These are phyloP conservation scores for Uloborus diversus DNA, from an alignment of 1,140 invertebrate genomes.

Conservation along the genomic window DNA sequence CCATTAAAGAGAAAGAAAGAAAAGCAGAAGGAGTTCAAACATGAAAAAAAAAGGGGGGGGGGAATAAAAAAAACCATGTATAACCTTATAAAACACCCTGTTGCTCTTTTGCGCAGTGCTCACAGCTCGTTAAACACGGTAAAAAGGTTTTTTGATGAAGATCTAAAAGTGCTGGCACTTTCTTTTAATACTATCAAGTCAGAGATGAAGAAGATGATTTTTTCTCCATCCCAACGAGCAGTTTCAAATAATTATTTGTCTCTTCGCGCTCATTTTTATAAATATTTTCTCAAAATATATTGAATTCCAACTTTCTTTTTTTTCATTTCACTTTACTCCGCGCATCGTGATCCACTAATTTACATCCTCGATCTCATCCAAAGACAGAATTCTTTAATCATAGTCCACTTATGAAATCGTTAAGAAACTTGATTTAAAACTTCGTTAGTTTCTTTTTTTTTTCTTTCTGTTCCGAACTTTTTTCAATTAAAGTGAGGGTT, in stretches of 20 bases:
- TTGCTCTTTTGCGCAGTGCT: not conserved
- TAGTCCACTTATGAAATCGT: slow-evolving; percentile 29
- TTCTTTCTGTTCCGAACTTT: not conserved
- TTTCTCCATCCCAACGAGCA: not conserved
- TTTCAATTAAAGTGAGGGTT: slow-evolving; percentile 24
- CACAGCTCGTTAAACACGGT: slow-evolving; percentile 27
- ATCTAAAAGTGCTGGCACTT: not conserved
- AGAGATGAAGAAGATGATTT: slow-evolving; percentile 1
- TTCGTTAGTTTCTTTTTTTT: slow-evolving; percentile 21
- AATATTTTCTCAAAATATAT: slow-evolving; percentile 14
- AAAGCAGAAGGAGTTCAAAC: not conserved
- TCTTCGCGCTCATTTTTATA: not conserved
- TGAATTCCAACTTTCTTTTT: not conserved
- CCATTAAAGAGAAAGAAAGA: not conserved
- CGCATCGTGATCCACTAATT: not conserved
- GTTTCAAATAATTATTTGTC: slow-evolving; percentile 25
- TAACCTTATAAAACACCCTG: slow-evolving; percentile 45
- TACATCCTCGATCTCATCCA: not conserved
- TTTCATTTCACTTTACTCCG: not conserved
- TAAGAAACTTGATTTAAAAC: slow-evolving; percentile 45
- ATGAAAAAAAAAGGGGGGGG: not conserved
- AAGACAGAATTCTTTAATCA: slow-evolving; percentile 30
- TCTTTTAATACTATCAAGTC: slow-evolving; percentile 28
- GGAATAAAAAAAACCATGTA: not conserved
- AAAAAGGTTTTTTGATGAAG: slow-evolving; percentile 12